These are phyloP conservation scores for Dicyrtoma fusca DNA, from an alignment of 2,888 invertebrate species.

Conservation along the genomic window DNA sequence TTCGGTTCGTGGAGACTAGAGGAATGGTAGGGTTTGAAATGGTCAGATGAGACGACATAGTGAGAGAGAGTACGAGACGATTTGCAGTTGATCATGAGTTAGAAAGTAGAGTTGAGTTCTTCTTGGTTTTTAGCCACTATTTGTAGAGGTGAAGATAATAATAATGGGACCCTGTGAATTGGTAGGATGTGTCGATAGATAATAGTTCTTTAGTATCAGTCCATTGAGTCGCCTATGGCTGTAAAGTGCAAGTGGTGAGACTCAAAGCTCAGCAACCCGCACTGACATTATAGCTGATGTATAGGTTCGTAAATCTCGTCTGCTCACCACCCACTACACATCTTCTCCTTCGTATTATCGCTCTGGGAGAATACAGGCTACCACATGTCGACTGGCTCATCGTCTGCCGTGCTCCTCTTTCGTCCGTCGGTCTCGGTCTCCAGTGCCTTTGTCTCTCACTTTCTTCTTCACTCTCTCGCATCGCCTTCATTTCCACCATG, in stretches of 20 bases:
- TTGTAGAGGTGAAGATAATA: slow-evolving; percentile 55
- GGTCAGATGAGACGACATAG: neutral
- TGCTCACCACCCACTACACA: slow-evolving; percentile 56
- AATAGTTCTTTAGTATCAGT: slow-evolving; percentile 55
- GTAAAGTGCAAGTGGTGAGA: slow-evolving; percentile 45
- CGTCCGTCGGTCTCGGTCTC: neutral
- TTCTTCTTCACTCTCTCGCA: slow-evolving; percentile 11
- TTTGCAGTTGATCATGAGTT: no score
- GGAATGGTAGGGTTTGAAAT: neutral
- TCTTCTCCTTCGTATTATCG: slow-evolving; percentile 46
- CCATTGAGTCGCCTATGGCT: slow-evolving; percentile 56
- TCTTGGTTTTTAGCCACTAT: slow-evolving; percentile 34
- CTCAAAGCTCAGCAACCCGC: slow-evolving; percentile 57
- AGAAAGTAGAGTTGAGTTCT: slow-evolving; percentile 1
- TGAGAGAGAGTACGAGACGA: no score
- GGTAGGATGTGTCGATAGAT: slow-evolving; percentile 57
- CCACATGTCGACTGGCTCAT: slow-evolving; percentile 30
- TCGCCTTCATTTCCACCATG: neutral
- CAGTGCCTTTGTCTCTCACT: neutral
- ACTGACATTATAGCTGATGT: slow-evolving; percentile 58
- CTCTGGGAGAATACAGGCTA: slow-evolving; percentile 39
- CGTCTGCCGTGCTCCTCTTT: slow-evolving; percentile 10
- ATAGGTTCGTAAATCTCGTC: slow-evolving; percentile 57
- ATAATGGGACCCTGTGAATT: slow-evolving; percentile 56
- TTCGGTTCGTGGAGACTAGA: no score